Percentiles rank a stretch among this genome's conserved stretches.
Evolutionary conservation across 2,113 vertebrate species (phyloP).

Genomic region (Shinisaurus crocodilurus): DNA sequence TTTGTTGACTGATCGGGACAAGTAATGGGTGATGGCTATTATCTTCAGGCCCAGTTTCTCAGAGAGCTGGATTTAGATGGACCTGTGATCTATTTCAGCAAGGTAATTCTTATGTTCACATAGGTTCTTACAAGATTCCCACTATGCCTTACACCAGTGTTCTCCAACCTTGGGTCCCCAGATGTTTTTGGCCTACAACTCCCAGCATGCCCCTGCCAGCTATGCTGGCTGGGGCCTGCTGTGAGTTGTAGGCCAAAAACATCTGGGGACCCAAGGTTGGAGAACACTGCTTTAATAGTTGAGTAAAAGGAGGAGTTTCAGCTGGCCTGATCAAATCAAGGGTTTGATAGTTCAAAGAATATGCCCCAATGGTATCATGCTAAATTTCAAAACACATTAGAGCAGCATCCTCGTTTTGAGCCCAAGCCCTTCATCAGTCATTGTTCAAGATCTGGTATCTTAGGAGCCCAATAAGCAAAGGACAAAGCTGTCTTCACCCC

Average conservation of each 20-base stretch:
- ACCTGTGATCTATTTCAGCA: neutral
- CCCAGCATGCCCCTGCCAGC: too few relatives aligned
- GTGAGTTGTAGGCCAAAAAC: too few relatives aligned
- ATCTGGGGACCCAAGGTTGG: too few relatives aligned
- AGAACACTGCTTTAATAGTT: too few relatives aligned
- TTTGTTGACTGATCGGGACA: too few relatives aligned
- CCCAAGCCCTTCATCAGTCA: neutral
- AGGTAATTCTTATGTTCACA: neutral
- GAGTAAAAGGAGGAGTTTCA: too few relatives aligned
- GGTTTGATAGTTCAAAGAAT: neutral
- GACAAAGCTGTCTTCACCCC: accelerated
- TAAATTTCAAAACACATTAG: neutral
- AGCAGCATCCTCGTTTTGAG: neutral
- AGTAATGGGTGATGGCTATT: neutral
- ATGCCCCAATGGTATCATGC: neutral
- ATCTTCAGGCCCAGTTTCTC: neutral
- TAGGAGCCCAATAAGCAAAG: neutral
- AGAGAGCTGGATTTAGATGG: neutral
- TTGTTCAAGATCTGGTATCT: constrained; percentile 13
- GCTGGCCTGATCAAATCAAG: neutral
- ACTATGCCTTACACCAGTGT: neutral
- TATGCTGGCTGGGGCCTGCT: too few relatives aligned
- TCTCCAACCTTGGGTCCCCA: too few relatives aligned
- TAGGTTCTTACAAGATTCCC: neutral
- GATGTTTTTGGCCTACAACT: too few relatives aligned